These are phyloP conservation scores for Nymphalis io DNA, from an alignment of 1,140 invertebrate genomes.

Conservation along the genomic window DNA sequence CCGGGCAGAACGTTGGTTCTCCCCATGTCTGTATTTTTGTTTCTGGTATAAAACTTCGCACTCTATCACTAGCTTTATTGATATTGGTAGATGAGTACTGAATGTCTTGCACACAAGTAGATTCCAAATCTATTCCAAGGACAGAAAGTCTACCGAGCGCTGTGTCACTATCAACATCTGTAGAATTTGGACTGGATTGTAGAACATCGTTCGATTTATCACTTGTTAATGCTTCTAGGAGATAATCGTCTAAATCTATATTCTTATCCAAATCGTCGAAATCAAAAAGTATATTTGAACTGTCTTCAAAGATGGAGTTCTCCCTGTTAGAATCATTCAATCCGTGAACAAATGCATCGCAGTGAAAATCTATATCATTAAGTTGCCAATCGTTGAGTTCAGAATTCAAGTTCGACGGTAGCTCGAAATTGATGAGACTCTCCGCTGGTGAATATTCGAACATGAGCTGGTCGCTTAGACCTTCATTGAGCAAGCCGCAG, in stretches of 20 bases:
- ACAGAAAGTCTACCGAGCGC: slow-evolving; percentile 46
- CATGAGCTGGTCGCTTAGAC: slow-evolving; percentile 60
- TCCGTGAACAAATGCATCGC: slow-evolving; percentile 65
- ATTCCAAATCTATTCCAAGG: slow-evolving; percentile 51
- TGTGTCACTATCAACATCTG: slow-evolving; percentile 47
- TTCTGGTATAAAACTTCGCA: slow-evolving; percentile 39
- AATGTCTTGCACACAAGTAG: slow-evolving; percentile 46
- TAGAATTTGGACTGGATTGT: slow-evolving; percentile 46
- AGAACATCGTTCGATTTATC: slow-evolving; percentile 55
- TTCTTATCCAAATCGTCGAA: slow-evolving; percentile 68
- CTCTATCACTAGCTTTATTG: slow-evolving; percentile 35
- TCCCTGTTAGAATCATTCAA: slow-evolving; percentile 57
- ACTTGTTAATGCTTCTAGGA: slow-evolving; percentile 60
- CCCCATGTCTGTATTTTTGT: slow-evolving; percentile 58
- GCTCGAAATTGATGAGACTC: slow-evolving; percentile 72
- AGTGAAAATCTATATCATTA: slow-evolving; percentile 63
- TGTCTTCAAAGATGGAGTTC: slow-evolving; percentile 48
- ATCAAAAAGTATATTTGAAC: slow-evolving; percentile 59
- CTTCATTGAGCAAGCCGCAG: slow-evolving; percentile 55
- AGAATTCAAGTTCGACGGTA: slow-evolving; percentile 50
- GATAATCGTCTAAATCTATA: slow-evolving; percentile 63
- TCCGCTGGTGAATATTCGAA: slow-evolving; percentile 72
- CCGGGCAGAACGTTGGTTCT: slow-evolving; percentile 61
- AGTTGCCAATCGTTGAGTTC: slow-evolving; percentile 59
- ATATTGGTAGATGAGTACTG: slow-evolving; percentile 36